Evolutionary conservation across 2,113 vertebrate species (phyloP).

Genomic region (Antechinus stuartii): DNA sequence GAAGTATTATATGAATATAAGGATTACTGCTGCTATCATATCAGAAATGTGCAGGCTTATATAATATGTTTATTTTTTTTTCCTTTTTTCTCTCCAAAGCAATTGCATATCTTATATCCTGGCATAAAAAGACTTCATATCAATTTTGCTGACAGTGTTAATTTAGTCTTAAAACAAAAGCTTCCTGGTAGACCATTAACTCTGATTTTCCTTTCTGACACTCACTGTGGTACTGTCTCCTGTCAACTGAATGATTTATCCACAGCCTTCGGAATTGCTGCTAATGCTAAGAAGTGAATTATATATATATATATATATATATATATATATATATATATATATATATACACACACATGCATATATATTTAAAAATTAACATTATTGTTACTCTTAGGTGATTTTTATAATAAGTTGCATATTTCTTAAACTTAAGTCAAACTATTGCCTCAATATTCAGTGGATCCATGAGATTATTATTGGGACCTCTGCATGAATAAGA

Average conservation of each 20-base stretch:
- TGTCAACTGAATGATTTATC: constrained; percentile 70
- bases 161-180: constrained; percentile 61
- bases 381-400: neutral
- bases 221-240: constrained; percentile 15
- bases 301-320: neutral
- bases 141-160: constrained; percentile 64
- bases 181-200: constrained; percentile 47
- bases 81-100: neutral
- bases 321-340: too few relatives aligned
- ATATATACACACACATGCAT: too few relatives aligned
- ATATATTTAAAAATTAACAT: neutral
- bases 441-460: neutral
- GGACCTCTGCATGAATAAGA: neutral
- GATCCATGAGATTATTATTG: neutral
- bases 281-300: neutral
- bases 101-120: neutral
- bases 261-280: constrained; percentile 53
- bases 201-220: constrained; percentile 66
- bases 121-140: neutral
- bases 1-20: neutral
- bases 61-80: neutral
- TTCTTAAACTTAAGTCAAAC: neutral
- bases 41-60: neutral
- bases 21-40: neutral
- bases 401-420: neutral